These are phyloP conservation scores for Phoeniculus purpureus DNA, from an alignment of 2,797 vertebrate species.

Conservation along the genomic window DNA sequence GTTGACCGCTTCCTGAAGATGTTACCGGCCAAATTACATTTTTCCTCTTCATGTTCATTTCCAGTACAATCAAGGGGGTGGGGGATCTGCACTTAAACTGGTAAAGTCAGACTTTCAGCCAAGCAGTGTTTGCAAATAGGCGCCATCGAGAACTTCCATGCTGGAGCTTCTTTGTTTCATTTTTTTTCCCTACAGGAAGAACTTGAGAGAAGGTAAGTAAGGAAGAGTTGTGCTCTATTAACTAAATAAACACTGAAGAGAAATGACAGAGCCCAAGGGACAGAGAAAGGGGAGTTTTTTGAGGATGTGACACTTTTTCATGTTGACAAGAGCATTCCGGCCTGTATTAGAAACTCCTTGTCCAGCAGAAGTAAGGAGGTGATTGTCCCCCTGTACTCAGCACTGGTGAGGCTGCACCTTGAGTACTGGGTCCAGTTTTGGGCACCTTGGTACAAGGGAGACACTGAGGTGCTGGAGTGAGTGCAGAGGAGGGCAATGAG, in stretches of 20 bases:
- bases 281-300: not conserved
- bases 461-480: too few relatives aligned
- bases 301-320: not conserved
- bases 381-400: too few relatives aligned
- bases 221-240: not conserved
- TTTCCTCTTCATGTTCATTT: not conserved
- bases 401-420: too few relatives aligned
- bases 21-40: not conserved
- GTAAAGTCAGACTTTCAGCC: not conserved
- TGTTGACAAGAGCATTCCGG: too few relatives aligned
- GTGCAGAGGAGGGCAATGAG: too few relatives aligned
- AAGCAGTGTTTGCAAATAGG: not conserved
- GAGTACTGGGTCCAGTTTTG: too few relatives aligned
- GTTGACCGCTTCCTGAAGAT: not conserved
- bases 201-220: not conserved
- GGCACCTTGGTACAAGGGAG: too few relatives aligned
- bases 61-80: not conserved
- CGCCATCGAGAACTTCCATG: not conserved
- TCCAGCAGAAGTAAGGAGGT: too few relatives aligned
- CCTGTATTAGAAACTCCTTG: too few relatives aligned
- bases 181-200: constrained; percentile 12
- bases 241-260: not conserved
- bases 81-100: not conserved
- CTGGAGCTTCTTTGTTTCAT: not conserved
- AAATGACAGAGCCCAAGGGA: not conserved